Conservation (phyloP, 2,797 vertebrate genomes). For the Tragelaphus oryx region DNA sequence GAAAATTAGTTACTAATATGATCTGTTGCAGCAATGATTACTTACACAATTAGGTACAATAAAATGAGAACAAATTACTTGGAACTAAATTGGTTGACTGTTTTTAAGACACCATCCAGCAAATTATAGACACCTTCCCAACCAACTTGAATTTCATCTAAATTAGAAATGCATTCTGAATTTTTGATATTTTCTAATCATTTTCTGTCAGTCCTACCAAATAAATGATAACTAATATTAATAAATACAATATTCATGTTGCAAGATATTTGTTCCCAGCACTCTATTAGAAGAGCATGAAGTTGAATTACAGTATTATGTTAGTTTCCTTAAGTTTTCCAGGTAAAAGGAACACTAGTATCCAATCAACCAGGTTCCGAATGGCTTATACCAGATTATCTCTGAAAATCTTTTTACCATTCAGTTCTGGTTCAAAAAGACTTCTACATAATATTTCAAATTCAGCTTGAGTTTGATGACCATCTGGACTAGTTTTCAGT, state of each 20-base stretch:
- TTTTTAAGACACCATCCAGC: not conserved
- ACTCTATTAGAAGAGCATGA: not conserved
- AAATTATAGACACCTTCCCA: not conserved
- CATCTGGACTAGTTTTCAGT: not conserved
- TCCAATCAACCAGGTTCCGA: not conserved
- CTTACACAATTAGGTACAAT: not conserved
- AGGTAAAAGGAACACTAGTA: not conserved
- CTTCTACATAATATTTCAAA: slow-evolving; percentile 20
- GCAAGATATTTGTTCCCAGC: not conserved
- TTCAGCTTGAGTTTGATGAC: not conserved
- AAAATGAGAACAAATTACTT: not conserved
- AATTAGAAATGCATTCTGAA: not conserved
- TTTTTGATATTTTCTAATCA: not conserved
- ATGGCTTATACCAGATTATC: not conserved
- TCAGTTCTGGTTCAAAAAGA: slow-evolving; percentile 10
- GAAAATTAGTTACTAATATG: not conserved
- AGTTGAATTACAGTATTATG: not conserved
- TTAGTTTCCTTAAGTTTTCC: not conserved
- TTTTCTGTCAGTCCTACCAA: not conserved
- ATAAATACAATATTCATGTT: not conserved
- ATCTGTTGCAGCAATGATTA: not conserved
- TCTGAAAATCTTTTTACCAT: slow-evolving; percentile 14
- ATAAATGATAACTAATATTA: not conserved
- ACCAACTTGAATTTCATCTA: not conserved
- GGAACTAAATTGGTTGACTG: not conserved